Percentiles rank a stretch among this genome's conserved stretches.
Evolutionary conservation across 2,888 invertebrate species (phyloP).

Genomic region (Amphipyra tragopoginis): DNA sequence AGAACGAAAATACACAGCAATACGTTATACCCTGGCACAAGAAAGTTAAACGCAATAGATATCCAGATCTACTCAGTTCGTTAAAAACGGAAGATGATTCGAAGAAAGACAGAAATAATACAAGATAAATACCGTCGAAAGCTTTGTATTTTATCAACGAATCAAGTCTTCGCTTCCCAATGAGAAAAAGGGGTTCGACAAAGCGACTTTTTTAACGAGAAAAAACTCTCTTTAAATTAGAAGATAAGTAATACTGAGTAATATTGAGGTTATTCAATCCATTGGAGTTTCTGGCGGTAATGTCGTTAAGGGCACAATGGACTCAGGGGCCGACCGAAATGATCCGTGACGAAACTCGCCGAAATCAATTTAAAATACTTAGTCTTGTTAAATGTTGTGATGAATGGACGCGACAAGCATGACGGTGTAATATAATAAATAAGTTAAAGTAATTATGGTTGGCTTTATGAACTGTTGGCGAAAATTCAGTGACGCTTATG

Average conservation of each 20-base stretch:
- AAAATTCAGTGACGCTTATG: conserved; percentile 43
- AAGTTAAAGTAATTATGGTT: conserved; percentile 53
- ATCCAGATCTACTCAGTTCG: conserved; percentile 46
- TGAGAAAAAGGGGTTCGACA: conserved; percentile 71
- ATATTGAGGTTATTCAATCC: conserved; percentile 78
- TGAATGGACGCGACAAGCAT: conserved; percentile 65
- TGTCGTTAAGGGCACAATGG: conserved; percentile 80
- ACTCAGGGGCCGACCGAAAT: conserved; percentile 71
- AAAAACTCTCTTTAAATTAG: conserved; percentile 70
- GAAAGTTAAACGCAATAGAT: conserved; percentile 36
- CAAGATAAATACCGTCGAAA: conserved; percentile 69
- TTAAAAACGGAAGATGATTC: conserved; percentile 65
- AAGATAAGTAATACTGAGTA: conserved; percentile 72
- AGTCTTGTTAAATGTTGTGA: conserved; percentile 79
- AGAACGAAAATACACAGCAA: too few species aligned
- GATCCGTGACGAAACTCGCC: conserved; percentile 81
- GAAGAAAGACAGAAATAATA: conserved; percentile 65
- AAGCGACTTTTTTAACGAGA: conserved; percentile 70
- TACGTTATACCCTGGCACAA: background rate
- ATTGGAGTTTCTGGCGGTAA: conserved; percentile 71
- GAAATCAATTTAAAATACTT: conserved; percentile 84
- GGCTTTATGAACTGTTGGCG: conserved; percentile 33
- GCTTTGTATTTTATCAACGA: conserved; percentile 76
- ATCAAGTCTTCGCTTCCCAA: conserved; percentile 71
- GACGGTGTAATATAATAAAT: conserved; percentile 61